These are phyloP conservation scores for Euphydryas editha DNA, from an alignment of 2,888 invertebrate genomes.

Conservation along the genomic window DNA sequence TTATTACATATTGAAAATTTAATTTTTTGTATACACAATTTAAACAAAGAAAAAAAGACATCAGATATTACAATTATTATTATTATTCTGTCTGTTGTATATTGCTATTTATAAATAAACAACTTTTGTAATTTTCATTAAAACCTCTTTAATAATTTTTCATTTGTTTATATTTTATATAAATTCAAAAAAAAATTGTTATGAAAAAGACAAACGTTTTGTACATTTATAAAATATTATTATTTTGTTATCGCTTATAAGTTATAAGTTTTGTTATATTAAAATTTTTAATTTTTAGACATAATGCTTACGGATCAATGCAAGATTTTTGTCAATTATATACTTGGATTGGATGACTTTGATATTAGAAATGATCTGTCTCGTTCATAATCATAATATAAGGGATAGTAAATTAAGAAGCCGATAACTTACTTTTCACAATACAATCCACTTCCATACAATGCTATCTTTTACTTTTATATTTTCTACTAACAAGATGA, in stretches of 20 bases:
- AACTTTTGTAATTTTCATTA: no score
- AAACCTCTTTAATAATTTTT: no score
- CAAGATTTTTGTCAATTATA: slow-evolving; percentile 70
- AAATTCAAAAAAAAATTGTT: no score
- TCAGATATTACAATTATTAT: no score
- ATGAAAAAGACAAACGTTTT: not conserved
- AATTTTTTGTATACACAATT: no score
- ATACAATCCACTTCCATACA: not conserved
- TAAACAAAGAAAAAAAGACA: no score
- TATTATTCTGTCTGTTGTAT: no score
- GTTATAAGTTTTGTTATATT: not conserved
- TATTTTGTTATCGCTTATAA: not conserved
- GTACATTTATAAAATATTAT: not conserved
- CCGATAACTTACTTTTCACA: not conserved
- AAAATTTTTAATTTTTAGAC: slow-evolving; percentile 5
- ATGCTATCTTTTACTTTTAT: not conserved
- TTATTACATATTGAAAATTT: not conserved
- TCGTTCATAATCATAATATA: slow-evolving; percentile 24
- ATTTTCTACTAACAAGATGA: not conserved
- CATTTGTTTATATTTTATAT: no score
- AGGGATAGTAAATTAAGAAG: not conserved
- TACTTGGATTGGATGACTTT: slow-evolving; percentile 49
- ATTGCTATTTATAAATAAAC: no score
- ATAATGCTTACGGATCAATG: slow-evolving; percentile 62
- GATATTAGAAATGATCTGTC: slow-evolving; percentile 24